A percentile compares a stretch with the other conserved stretches of the same genome.
These are phyloP conservation scores for Typhlichthys eigenmanni DNA, from an alignment of 2,797 vertebrate genomes.

Conservation along the genomic window DNA sequence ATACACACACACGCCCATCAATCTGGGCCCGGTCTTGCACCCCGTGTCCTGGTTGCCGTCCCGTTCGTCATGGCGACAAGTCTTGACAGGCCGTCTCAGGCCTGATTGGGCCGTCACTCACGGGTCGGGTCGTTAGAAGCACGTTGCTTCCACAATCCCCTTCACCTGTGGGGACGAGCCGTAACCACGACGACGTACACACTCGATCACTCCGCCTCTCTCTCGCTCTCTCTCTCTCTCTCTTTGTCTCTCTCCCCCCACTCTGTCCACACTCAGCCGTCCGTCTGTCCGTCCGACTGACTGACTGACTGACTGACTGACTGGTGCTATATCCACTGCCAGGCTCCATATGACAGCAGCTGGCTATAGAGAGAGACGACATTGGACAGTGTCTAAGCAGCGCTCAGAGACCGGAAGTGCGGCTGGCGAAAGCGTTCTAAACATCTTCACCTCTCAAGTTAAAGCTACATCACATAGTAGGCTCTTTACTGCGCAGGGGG, in stretches of 20 bases:
- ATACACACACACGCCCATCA: slow-evolving; percentile 48
- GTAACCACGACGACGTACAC: too few relatives aligned
- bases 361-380: not conserved
- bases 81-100: slow-evolving; percentile 61
- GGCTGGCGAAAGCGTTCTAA: too few relatives aligned
- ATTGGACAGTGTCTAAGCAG: too few relatives aligned
- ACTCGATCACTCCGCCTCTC: slow-evolving; percentile 23
- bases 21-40: slow-evolving; percentile 62
- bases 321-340: slow-evolving; percentile 33
- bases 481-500: too few relatives aligned
- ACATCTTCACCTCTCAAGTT: too few relatives aligned
- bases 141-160: slow-evolving; percentile 16
- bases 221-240: slow-evolving; percentile 2
- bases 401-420: too few relatives aligned
- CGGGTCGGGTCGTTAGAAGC: slow-evolving; percentile 50
- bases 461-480: too few relatives aligned
- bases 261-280: too few relatives aligned
- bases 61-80: slow-evolving; percentile 73
- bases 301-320: slow-evolving; percentile 52
- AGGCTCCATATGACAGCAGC: slow-evolving; percentile 42
- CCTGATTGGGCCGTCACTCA: slow-evolving; percentile 71
- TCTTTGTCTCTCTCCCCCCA: not conserved
- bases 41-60: slow-evolving; percentile 63
- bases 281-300: not conserved
- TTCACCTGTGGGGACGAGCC: not conserved